phyloP scores from a whole-genome alignment of 2,113 vertebrate species.

The Herpailurus yagouaroundi region DNA sequence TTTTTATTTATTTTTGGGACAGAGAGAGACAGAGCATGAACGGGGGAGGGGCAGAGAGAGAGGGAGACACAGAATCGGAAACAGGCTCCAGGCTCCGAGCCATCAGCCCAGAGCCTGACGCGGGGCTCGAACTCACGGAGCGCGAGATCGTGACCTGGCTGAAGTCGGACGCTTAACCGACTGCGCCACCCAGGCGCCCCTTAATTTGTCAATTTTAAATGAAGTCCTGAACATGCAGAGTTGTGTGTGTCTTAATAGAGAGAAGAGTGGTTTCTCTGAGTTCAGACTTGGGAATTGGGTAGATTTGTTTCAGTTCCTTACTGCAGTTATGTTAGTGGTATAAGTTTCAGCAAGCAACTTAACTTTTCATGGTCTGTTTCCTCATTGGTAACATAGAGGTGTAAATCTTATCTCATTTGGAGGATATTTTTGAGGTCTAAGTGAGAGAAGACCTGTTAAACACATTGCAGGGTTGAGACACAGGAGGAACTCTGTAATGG shows the following conservation, averaged over 20 bases:
- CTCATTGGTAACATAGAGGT: neutral
- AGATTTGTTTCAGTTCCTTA: neutral
- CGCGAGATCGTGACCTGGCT: no score
- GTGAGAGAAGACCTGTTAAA: neutral
- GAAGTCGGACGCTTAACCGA: no score
- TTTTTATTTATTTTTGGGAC: no score
- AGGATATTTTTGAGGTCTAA: neutral
- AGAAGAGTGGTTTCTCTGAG: neutral
- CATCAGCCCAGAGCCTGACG: no score
- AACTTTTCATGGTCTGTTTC: neutral
- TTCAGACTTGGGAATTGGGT: neutral
- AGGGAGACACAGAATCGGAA: no score
- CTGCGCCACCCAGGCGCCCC: no score
- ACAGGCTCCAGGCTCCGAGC: no score
- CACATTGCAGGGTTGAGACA: neutral
- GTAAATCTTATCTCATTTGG: neutral
- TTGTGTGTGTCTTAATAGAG: neutral
- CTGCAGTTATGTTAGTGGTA: neutral
- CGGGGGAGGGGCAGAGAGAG: no score
- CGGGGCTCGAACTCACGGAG: no score
- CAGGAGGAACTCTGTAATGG: neutral
- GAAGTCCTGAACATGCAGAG: neutral
- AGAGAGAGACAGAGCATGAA: no score
- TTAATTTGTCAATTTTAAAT: conserved; percentile 36
- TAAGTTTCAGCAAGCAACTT: neutral